Base-by-base conservation (phyloP, 2,113 vertebrate species). In the Cebidichthys violaceus region DNA sequence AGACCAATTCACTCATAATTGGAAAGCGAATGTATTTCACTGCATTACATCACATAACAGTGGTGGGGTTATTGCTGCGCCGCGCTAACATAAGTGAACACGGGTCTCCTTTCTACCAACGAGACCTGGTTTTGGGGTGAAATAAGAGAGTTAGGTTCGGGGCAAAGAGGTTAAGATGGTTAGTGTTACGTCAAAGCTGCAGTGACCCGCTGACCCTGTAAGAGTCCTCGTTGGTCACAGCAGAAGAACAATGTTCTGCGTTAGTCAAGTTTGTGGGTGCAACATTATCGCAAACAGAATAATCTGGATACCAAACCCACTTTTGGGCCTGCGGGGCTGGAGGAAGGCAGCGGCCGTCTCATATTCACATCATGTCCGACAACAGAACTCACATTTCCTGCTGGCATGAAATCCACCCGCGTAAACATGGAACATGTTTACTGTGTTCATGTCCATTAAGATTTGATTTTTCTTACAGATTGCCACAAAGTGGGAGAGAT, bases 1-100 rank as follows among this genome's bases (percentile, higher is more conserved):
- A 91, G 91, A 82, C 77, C 88, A 37, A 88, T 92, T 88, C 79
- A 37, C 59, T 81, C 71, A 83, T 91, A 88, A 92, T 92, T 91
- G 87, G 85, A 92, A 90, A 90, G 86, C 37, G 72, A 75, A 92
- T 71, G 75, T 87, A 90, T 87, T 89, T 83, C 72, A 14, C 33
- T 41, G 68, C 85, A 61, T 89, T 88, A 86, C 68, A 79, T 86
- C 83, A 88, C 75, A 86, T 84, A 86, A 86, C 62, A 73, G 60
- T 10, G 6, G 41, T 1, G 6, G 60, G 70, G 69, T 81, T 86
- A 86, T 75, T 82, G 81, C 81, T 35, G 47, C 31, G 27, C 68
- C 67, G 89, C 41, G 81, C 76, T 76, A 43, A 86, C 81, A 79
- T 50, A 83, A 82, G 45, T 70, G 45, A 82, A 37, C 67, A 57